These are phyloP conservation scores for Nemurella pictetii DNA, from an alignment of 2,888 invertebrate genomes.

Conservation along the genomic window DNA sequence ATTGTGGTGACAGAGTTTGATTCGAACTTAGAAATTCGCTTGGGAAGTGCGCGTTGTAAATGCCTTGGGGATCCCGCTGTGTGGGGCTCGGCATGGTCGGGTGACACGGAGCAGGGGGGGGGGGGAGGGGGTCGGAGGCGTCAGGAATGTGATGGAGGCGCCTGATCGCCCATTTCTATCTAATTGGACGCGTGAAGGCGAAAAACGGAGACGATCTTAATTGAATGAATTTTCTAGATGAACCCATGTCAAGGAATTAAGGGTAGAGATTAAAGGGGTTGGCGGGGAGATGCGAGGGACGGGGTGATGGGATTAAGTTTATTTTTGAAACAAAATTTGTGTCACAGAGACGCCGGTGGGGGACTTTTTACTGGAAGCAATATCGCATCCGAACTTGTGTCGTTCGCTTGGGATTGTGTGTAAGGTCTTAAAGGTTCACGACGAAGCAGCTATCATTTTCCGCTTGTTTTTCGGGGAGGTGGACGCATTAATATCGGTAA, in stretches of 20 bases:
- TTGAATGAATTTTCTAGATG: background rate
- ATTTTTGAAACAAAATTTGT: background rate
- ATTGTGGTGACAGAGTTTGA: too few species aligned
- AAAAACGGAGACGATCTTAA: background rate
- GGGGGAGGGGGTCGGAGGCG: background rate
- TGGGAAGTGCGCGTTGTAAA: too few species aligned
- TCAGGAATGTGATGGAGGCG: background rate
- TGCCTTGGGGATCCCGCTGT: too few species aligned
- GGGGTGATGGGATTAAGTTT: background rate
- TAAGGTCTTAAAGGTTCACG: background rate
- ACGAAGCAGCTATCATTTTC: background rate
- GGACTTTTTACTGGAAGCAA: background rate
- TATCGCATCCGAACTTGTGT: background rate
- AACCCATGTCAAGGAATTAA: background rate
- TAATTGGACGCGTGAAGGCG: background rate
- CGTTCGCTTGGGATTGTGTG: too few species aligned
- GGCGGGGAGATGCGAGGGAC: background rate
- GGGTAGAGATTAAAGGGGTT: background rate
- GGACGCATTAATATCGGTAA: background rate
- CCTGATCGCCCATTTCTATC: background rate
- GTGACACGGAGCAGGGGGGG: background rate
- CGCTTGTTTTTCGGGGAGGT: background rate
- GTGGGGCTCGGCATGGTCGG: too few species aligned
- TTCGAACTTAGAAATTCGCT: too few species aligned
- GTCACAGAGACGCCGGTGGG: background rate